A percentile compares a stretch with the other conserved stretches of the same genome.
These are phyloP conservation scores for Brachionus asplanchnoidis DNA, from an alignment of 1,140 invertebrate genomes.

Conservation along the genomic window DNA sequence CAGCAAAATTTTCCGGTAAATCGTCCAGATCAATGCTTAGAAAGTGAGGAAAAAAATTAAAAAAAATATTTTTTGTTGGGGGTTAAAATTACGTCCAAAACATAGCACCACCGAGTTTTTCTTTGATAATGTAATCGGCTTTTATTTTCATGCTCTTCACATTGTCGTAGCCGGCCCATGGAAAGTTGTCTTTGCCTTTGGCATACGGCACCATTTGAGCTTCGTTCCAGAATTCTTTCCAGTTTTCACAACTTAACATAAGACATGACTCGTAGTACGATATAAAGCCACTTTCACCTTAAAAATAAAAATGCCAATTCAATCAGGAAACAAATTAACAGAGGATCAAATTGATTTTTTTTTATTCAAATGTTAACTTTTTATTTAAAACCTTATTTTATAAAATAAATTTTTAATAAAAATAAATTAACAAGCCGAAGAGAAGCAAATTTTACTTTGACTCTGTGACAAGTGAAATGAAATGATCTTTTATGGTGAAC, in stretches of 20 bases:
- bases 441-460: too few species aligned
- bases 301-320: constrained; percentile 64
- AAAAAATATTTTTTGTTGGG: background rate
- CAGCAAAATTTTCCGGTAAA: constrained; percentile 65
- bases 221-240: constrained; percentile 62
- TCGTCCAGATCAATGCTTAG: constrained; percentile 48
- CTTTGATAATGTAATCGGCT: constrained; percentile 48
- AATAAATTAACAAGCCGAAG: too few species aligned
- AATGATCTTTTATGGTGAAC: too few species aligned
- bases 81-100: constrained; percentile 30
- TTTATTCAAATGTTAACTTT: too few species aligned
- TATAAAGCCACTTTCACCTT: constrained; percentile 80
- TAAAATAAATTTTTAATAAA: too few species aligned
- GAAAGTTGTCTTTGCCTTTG: constrained; percentile 67
- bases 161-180: constrained; percentile 83
- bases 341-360: too few species aligned
- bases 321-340: too few species aligned
- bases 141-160: constrained; percentile 62
- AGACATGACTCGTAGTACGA: constrained; percentile 75
- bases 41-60: constrained; percentile 39
- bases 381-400: too few species aligned
- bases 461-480: too few species aligned
- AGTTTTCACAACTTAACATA: constrained; percentile 35
- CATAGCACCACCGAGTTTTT: constrained; percentile 48
- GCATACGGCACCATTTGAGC: constrained; percentile 71